Evolutionary conservation across 2,113 vertebrate genomes (phyloP).

Genomic region (Tiliqua scincoides): DNA sequence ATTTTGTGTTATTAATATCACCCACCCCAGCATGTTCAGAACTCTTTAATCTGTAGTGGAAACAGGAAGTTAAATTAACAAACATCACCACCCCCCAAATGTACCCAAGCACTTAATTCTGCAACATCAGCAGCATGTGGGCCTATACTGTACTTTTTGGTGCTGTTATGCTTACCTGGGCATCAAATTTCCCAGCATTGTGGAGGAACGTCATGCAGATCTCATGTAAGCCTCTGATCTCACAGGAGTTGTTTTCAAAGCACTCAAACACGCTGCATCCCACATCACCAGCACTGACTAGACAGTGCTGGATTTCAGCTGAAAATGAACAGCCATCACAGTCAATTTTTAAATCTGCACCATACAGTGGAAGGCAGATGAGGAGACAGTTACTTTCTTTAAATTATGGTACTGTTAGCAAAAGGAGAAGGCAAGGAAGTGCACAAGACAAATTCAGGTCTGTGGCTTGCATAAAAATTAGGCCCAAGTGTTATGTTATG

Average conservation of each 20-base stretch:
- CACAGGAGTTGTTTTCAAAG: conserved; percentile 99
- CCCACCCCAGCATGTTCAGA: background rate
- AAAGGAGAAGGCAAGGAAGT: conserved; percentile 26
- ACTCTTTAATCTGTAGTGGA: background rate
- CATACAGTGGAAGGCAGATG: conserved; percentile 14
- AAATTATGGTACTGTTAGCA: conserved; percentile 47
- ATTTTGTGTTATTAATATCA: background rate
- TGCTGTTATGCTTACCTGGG: conserved; percentile 85
- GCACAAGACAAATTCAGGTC: conserved; percentile 39
- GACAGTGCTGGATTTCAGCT: conserved; percentile 98
- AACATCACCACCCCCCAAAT: background rate
- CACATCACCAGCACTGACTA: conserved; percentile 95
- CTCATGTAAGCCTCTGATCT: conserved; percentile 96
- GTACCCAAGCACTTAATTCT: accelerated
- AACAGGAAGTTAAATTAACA: background rate
- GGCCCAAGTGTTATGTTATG: conserved; percentile 54
- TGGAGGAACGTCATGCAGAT: conserved; percentile 99
- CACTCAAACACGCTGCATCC: conserved; percentile 98
- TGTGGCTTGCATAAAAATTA: conserved; percentile 53
- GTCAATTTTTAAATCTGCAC: conserved; percentile 43
- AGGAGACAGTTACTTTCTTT: background rate
- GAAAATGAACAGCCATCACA: conserved; percentile 68
- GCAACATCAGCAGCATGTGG: conserved; percentile 12
- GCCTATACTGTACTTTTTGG: background rate
- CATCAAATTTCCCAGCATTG: conserved; percentile 99